Base-by-base conservation (phyloP, 2,113 vertebrate genomes). In the Ceyx melanurus region DNA sequence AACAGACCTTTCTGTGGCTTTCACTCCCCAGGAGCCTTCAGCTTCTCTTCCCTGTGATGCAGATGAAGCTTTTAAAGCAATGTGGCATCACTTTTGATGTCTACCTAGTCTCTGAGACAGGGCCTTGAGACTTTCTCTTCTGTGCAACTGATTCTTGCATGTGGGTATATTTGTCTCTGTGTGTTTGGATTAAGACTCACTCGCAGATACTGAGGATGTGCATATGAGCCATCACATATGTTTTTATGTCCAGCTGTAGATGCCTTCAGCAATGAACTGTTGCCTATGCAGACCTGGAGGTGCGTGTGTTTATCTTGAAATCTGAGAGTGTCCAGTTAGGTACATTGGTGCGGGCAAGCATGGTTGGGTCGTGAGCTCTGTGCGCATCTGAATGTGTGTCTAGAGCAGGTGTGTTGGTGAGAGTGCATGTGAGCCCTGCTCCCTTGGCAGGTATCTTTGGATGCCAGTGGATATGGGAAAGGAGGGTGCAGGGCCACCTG, bases 371-470 rank as follows among this genome's bases (percentile, higher is more conserved):
- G 57, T 53, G 42, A 50, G 79, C 66, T 48, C 46, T 21, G n/a
- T 10, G 72, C 22, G 9, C 0, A 0, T 14, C 54, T 18, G 61
- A 58, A 7, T 3, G 4, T 14, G 56, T 73, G 57, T 13, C 86
- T 58, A 4, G 9, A 35, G 33, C 89, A 62, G 62, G 64, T 74
- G 70, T 6, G 3, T 13, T 0, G 0, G 20, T 3, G 57, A 51
- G 45, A 72, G 35, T 0, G 0, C 2, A 1, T 0, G 8, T 10
- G 48, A 58, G 21, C n/a, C 71, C 1, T 2, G 42, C 50, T 74
- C 65, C 65, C 25, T 16, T 2, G 65, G 76, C 79, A 77, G 62
- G 80, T 61, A n/a, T 50, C 60, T 88, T n/a, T 31, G 42, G 53
- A 51, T 65, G 62, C 26, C 3, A 2, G 3, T 48, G 77, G 50